phyloP scores from a whole-genome alignment of 2,888 invertebrate species.

The Eupeodes luniger region DNA sequence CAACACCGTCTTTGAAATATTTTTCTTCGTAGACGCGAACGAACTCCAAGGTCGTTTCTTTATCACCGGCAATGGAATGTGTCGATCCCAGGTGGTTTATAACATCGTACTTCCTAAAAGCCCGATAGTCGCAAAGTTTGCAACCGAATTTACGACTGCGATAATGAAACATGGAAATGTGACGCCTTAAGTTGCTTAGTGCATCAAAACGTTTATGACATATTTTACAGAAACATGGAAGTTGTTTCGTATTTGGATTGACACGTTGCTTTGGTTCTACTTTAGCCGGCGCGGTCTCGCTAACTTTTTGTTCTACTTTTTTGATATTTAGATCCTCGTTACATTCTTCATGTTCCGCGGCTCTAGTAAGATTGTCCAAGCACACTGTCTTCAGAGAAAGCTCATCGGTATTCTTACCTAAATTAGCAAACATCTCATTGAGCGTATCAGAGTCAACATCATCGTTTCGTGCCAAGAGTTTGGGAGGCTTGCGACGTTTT shows the following conservation, averaged over 20 bases:
- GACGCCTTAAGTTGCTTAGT: conserved; percentile 83
- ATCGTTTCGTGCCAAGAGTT: conserved; percentile 63
- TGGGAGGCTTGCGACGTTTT: conserved; percentile 71
- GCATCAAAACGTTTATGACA: conserved; percentile 83
- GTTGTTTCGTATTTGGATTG: conserved; percentile 77
- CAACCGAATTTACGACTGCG: conserved; percentile 89
- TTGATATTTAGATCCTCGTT: conserved; percentile 49
- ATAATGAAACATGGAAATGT: conserved; percentile 84
- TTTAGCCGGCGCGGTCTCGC: conserved; percentile 10
- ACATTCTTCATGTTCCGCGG: conserved; percentile 76
- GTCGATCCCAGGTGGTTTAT: conserved; percentile 87
- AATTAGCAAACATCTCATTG: conserved; percentile 81
- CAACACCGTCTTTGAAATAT: conserved; percentile 82
- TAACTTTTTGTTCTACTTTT: conserved; percentile 46
- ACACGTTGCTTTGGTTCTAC: conserved; percentile 51
- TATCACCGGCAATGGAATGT: conserved; percentile 86
- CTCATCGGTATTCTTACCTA: conserved; percentile 80
- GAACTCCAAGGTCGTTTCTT: conserved; percentile 83
- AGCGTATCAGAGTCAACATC: conserved; percentile 77
- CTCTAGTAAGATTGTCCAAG: conserved; percentile 79
- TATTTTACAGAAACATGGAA: conserved; percentile 83
- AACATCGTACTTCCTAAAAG: conserved; percentile 88
- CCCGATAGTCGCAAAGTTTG: conserved; percentile 89
- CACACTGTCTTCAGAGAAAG: conserved; percentile 81
- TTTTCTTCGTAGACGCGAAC: conserved; percentile 81